Base-by-base conservation (phyloP, 2,888 invertebrate genomes). In the Ennomos fuscantarius region DNA sequence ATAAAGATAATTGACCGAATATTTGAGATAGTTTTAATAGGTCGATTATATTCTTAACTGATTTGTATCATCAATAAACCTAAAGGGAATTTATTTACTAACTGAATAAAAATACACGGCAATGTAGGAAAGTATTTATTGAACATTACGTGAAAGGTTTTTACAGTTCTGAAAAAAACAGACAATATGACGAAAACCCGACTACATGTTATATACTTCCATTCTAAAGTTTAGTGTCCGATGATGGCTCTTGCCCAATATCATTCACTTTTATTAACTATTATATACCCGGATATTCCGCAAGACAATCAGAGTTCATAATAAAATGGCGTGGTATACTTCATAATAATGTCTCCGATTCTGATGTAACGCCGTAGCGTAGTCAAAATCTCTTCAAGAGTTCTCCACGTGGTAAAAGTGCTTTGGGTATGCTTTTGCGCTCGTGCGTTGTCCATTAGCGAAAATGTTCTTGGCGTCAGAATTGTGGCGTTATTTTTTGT, bases 101-200 rank as follows among this genome's bases (percentile, higher is more conserved):
- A 41, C 36, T 47, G 53, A 71, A 75, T 62, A 62, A 72, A 73
- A 73, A 66, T 47, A 42, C 48, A 52, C 56, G 55, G 55, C 64
- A 36, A 63, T 60, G 70, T 77, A 76, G 65, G 74, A 76, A 83
- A 83, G 78, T 81, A 77, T 89, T 88, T 89, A 89, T 81, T 89
- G 73, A 82, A 89, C 84, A 88, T 84, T 75, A 82, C 83, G 77
- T 80, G 70, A 81, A 79, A 73, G 73, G 70, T 79, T 81, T 73
- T 6, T 6, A 79, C 74, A 76, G 69, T 72, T 73, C 68, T 70
- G 73, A 79, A 74, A 80, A 68, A 74, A 54, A 74, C 24, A 24
- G 72, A 79, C 68, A 74, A 70, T 72, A 76, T 72, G 67, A 72
- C 67, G 62, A 73, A 60, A 69, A 78, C 74, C 78, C 72, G 73